Conservation (phyloP, 23 tunicate genomes). For the Halocynthia roretzi region DNA sequence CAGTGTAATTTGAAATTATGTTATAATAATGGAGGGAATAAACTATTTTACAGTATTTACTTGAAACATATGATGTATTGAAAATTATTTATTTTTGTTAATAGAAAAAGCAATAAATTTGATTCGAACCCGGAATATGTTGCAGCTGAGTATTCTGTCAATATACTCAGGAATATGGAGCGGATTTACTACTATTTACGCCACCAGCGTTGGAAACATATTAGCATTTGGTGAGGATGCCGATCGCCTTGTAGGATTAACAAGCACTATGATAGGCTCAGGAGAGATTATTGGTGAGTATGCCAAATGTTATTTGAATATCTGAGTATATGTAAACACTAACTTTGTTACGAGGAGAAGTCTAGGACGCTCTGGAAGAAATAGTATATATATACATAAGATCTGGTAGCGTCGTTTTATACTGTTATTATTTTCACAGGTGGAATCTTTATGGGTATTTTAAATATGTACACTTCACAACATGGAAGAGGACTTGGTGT, state of each 20-base stretch:
- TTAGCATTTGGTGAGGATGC: constrained; percentile 81
- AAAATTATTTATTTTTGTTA: background rate
- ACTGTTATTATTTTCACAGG: constrained; percentile 16
- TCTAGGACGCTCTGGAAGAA: no score
- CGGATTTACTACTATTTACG: constrained; percentile 82
- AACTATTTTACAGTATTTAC: no score
- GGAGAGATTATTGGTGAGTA: constrained; percentile 77
- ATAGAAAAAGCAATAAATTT: constrained; percentile 42
- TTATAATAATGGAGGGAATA: background rate
- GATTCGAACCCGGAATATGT: constrained; percentile 70
- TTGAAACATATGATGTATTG: no score
- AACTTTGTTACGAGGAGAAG: no score
- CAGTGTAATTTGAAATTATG: background rate
- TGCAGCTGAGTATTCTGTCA: constrained; percentile 69
- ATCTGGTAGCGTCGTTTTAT: no score
- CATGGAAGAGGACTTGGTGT: constrained; percentile 67
- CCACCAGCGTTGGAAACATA: constrained; percentile 95
- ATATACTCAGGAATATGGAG: constrained; percentile 91
- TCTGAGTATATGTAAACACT: no score
- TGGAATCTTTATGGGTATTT: constrained; percentile 75
- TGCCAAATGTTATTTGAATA: no score
- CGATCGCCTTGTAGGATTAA: constrained; percentile 82
- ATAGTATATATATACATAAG: no score
- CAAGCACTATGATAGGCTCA: constrained; percentile 85
- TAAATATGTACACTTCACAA: constrained; percentile 52